Conservation (phyloP, 2,888 invertebrate species). For the Rotaria socialis region DNA sequence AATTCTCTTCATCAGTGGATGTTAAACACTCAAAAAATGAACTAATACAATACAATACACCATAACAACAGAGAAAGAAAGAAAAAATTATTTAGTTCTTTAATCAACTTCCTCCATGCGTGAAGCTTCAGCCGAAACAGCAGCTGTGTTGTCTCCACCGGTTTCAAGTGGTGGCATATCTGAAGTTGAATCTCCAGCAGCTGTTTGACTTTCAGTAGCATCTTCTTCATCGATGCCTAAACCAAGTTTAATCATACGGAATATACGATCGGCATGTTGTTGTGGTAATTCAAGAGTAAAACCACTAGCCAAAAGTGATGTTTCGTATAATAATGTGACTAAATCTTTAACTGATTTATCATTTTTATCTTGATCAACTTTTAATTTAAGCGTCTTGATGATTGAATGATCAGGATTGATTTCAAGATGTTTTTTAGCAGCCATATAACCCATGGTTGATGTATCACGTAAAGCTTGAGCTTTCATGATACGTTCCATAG, state of each 20-base stretch:
- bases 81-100: slow-evolving; percentile 51
- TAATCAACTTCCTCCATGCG: slow-evolving; percentile 99
- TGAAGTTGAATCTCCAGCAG: slow-evolving; percentile 48
- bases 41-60: no score
- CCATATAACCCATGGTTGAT: slow-evolving; percentile 99
- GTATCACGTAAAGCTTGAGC: slow-evolving; percentile 93
- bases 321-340: slow-evolving; percentile 89
- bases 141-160: slow-evolving; percentile 47
- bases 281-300: slow-evolving; percentile 88
- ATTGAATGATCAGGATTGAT: slow-evolving; percentile 94
- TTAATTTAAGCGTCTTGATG: slow-evolving; percentile 79
- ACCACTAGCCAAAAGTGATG: slow-evolving; percentile 88
- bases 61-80: no score
- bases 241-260: slow-evolving; percentile 96
- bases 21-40: no score
- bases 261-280: slow-evolving; percentile 83
- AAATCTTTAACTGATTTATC: slow-evolving; percentile 97
- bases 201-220: slow-evolving; percentile 63
- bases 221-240: slow-evolving; percentile 90
- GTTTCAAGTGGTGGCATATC: slow-evolving; percentile 47
- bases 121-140: slow-evolving; percentile 77
- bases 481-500: slow-evolving; percentile 99
- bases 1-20: no score
- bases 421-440: slow-evolving; percentile 96
- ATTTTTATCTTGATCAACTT: slow-evolving; percentile 87